Evolutionary conservation across 1,140 invertebrate genomes (phyloP), one percentile per base, ranked within the genome.

Genomic region (Vollenhovia emeryi): DNA sequence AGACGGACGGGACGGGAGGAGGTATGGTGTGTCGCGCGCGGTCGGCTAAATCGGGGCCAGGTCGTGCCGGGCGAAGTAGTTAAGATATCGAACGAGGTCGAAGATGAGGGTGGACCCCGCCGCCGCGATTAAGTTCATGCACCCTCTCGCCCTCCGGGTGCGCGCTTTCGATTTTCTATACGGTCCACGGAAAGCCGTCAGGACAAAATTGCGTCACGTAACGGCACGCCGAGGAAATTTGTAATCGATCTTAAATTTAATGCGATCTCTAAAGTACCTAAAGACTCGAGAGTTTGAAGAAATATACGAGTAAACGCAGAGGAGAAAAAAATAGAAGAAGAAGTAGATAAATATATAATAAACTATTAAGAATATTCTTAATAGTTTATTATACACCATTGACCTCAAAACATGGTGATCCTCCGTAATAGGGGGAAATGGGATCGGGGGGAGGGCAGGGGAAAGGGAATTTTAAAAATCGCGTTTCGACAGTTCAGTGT

Each of bases 31-130:
- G 43, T 36, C 30, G 45, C 62, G 18, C 66, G 66, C 50, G 66
- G 78, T 82, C 78, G 78, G 27, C 8, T 82, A 82, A 82, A 82
- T 82, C 66, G 78, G 66, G 66, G 36, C 36, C 78, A 71, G 66
- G 66, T 73, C 78, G 50, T 43, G 68, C 27, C 13, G 66, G 50
- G 50, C 27, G 40, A 57, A 82, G 66, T 71, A 71, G 78, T 82
- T 71, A 73, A 71, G 64, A 82, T 82, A 82, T 82, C 64, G 78
- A 82, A 82, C 78, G 66, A 24, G 66, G 66, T 82, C 50, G 78
- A 59, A 82, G 66, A 73, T 40, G 78, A 45, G 78, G 78, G 40
- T 82, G 78, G 66, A 50, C 36, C n/a, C 78, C 50, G 33, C 48
- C n/a, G 33, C 18, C 33, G 33, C 76, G 78, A 80, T 82, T 82